Evolutionary conservation across 2,797 vertebrate genomes (phyloP), one percentile per base, ranked within the genome.

Genomic region (Spondyliosoma cantharus): DNA sequence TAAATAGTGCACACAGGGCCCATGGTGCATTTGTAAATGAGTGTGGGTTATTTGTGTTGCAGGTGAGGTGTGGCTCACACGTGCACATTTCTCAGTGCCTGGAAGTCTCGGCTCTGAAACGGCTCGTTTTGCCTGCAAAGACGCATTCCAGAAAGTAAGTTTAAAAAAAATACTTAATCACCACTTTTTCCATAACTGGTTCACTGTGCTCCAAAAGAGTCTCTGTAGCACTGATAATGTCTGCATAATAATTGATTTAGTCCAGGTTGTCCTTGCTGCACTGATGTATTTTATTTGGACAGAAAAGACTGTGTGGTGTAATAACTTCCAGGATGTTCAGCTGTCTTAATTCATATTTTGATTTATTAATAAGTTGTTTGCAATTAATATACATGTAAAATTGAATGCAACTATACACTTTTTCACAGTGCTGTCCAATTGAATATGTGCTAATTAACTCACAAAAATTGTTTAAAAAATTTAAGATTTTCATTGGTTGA

Each of bases 71-170:
- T 88, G 90, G 81, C 66, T 78, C 22, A 24, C 80, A 53, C 27
- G 17, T 74, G 73, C 86, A 68, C 68, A 71, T 77, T 85, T 80
- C 37, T 80, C 67, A 52, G 71, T 78, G 79, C 65, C 79, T 80
- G 66, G 49, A 78, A 86, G 73, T 64, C 65, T 71, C 42, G 4
- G 4, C 76, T 58, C 61, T 46, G 60, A 82, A 84, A 69, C 57
- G 42, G 49, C 64, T 60, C 57, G 48, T 68, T 87, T 77, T 71
- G 9, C 70, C 68, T 63, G 43, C 24, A 64, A 72, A 76, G 57
- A 76, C 42, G 80, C 83, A 86, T 90, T 89, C 80, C 85, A 83
- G 45, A 76, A 83, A 79, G 90, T 93, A 85, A 90, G 88, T 90
- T 75, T 16, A 72, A 37, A 71, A 37, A 32, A 48, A 69, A 25